phyloP scores from a whole-genome alignment of 2,113 vertebrate genomes.

The Amphilophus citrinellus region DNA sequence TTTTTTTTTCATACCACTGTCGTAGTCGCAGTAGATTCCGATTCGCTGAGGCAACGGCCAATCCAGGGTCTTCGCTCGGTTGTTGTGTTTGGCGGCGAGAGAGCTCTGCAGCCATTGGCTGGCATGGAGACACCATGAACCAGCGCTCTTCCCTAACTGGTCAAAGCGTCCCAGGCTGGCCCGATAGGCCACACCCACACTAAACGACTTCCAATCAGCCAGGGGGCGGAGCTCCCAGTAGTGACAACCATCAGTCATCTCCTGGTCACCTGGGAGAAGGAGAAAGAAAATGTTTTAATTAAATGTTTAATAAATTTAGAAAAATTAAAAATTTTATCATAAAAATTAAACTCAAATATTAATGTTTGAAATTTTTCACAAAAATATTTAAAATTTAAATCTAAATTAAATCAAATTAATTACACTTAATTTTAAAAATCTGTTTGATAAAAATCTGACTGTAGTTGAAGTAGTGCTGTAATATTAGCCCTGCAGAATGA shows the following conservation, averaged over 20 bases:
- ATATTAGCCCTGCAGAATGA: background rate
- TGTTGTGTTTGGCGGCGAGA: slow-evolving; percentile 93
- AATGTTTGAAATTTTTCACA: no score
- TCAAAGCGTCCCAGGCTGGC: slow-evolving; percentile 90
- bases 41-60: slow-evolving; percentile 86
- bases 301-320: background rate
- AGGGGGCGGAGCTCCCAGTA: slow-evolving; percentile 94
- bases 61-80: slow-evolving; percentile 90
- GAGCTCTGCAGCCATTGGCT: slow-evolving; percentile 95
- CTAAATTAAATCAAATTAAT: no score
- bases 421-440: no score
- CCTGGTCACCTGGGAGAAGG: slow-evolving; percentile 85
- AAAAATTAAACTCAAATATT: background rate
- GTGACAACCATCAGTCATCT: slow-evolving; percentile 87
- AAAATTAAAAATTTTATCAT: no score
- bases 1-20: slow-evolving; percentile 82
- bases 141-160: slow-evolving; percentile 90
- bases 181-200: slow-evolving; percentile 89
- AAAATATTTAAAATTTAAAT: no score
- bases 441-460: no score
- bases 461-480: no score
- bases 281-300: rapidly evolving
- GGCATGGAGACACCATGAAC: slow-evolving; percentile 92
- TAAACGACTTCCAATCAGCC: slow-evolving; percentile 93
- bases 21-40: slow-evolving; percentile 92